Base-by-base conservation (phyloP, 2,888 invertebrate species). In the Erynnis tages region DNA sequence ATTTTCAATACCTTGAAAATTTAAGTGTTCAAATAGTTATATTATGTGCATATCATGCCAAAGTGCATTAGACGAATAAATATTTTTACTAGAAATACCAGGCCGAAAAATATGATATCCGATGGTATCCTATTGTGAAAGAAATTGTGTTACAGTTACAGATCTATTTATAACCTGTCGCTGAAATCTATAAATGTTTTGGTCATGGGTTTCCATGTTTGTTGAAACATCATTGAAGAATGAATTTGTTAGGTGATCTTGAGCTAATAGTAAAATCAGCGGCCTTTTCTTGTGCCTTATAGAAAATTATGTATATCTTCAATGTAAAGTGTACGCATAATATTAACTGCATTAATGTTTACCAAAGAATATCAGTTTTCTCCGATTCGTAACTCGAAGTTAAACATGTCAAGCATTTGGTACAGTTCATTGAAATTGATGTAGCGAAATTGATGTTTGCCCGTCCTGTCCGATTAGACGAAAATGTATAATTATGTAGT, bases 401-500 rank as follows among this genome's bases (percentile, higher is more conserved):
- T 27, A 19, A 25, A 37, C 41, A 11, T 29, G 43, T 35, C 8
- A 43, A 23, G 34, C 54, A 44, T 55, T 44, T 44, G 41, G 48
- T 47, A 48, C n/a, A 48, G 49, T 25, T 54, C 38, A 30, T 38
- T 41, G 14, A 16, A 49, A 44, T 7, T 13, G 16, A 23, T 27
- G 29, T 27, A 35, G 29, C 44, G 25, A 41, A 49, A 41, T n/a
- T n/a, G n/a, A n/a, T 29, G 55, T 60, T 57, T 55, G 64, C 71
- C 72, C 73, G 71, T 73, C 73, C 76, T 69, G 64, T 67, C 73
- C 69, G 65, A 67, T 60, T 62, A 66, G 63, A 70, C 66, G 76
- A 73, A 74, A 79, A 79, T 80, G 19, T 40, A 21, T 21, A 82
- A 82, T 79, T 77, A 79, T 75, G 57, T 83, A 83, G 80, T 69